Base-by-base conservation (phyloP, 2,113 vertebrate genomes). In the Tauraco erythrolophus region DNA sequence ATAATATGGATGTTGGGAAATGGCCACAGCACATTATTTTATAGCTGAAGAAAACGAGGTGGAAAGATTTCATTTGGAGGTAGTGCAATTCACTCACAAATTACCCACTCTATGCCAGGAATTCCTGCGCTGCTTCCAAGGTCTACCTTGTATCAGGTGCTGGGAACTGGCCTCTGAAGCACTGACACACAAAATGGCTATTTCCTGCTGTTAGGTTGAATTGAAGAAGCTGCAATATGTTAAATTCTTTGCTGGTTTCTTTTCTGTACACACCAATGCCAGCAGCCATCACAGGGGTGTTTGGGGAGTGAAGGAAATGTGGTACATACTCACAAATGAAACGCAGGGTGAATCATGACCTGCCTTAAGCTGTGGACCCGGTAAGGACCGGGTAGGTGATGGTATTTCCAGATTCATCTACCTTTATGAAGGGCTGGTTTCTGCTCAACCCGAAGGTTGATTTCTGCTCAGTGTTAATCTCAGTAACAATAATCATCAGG, bases 41-140 rank as follows among this genome's bases (percentile, higher is more conserved):
- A 21, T 43, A 43, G 75, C 25, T 74, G 71, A 74, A 70, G 45
- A 46, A 7, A 46, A 7, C 10, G 18, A 25, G 27, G 4, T 28
- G 50, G 71, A 70, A 70, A 19, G 56, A 74, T 70, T 77, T 81
- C 4, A n/a, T 92, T 58, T 75, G n/a, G 30, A 94, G 51, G 69
- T 64, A 94, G 71, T 61, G 74, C 74, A 92, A 23, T 92, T 96
- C 81, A 24, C 79, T 92, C 35, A 50, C 75, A 93, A 94, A 58
- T 95, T 57, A 84, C 60, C 92, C 53, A 24, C 65, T 48, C 80
- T 64, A 19, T 46, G 35, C 51, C 28, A n/a, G 56, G 65, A 71
- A 54, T 45, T 86, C 33, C 45, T 88, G 58, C n/a, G 6, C 35
- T 83, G 45, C 37, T 56, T 33, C 37, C 56, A 11, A 69, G 37